phyloP scores from a whole-genome alignment of 2,888 invertebrate genomes.

The Lepidochrysops patricia region DNA sequence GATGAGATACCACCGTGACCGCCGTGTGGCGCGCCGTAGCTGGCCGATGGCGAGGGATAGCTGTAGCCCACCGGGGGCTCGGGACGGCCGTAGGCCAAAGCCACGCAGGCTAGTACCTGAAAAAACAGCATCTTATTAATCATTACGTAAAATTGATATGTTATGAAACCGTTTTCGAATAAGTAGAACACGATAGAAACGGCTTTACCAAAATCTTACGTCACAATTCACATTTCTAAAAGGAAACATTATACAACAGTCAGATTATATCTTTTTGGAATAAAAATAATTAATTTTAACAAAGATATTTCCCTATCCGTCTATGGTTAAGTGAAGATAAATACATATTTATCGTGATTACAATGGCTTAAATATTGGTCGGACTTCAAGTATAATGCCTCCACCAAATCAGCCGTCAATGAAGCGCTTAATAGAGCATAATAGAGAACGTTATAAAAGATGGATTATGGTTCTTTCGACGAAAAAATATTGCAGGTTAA shows the following conservation, averaged over 20 bases:
- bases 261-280: not conserved
- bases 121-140: constrained; percentile 29
- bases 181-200: not conserved
- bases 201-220: not conserved
- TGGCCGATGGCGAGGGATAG: constrained; percentile 56
- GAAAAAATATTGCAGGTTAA: not conserved
- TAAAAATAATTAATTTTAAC: not conserved
- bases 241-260: constrained; percentile 1
- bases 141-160: not conserved
- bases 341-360: not conserved
- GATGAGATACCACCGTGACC: constrained; percentile 30
- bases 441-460: not conserved
- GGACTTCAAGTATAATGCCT: not conserved
- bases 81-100: constrained; percentile 61
- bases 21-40: constrained; percentile 39
- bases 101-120: constrained; percentile 67
- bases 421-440: constrained; percentile 4
- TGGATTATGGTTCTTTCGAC: not conserved
- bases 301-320: not conserved
- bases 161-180: not conserved
- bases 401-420: not conserved
- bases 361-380: not conserved
- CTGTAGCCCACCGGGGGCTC: constrained; percentile 70
- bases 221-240: not conserved
- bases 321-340: not conserved